A percentile compares a stretch with the other conserved stretches of the same genome.
phyloP scores from a whole-genome alignment of 2,888 invertebrate species.

The Rhaphigaster nebulosa region DNA sequence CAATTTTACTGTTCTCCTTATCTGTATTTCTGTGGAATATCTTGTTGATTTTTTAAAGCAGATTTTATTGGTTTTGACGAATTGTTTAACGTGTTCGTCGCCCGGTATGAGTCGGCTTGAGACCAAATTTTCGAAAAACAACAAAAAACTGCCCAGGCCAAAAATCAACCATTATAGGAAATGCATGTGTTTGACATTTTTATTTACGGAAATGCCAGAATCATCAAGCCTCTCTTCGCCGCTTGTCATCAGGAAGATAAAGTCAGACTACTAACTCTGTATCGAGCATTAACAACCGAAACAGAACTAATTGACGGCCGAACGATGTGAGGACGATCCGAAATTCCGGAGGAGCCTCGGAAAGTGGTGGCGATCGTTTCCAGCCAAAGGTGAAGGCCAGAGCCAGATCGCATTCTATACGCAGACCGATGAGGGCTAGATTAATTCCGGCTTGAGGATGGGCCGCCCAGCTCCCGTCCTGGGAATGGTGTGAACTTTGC shows the following conservation, averaged over 20 bases:
- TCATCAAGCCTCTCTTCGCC: background rate
- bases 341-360: background rate
- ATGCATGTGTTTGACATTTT: no score
- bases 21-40: no score
- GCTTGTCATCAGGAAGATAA: background rate
- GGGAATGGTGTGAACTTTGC: constrained; percentile 40
- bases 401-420: constrained; percentile 25
- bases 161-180: no score
- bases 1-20: no score
- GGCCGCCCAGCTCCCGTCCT: background rate
- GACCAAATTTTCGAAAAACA: no score
- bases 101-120: no score
- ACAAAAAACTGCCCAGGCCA: no score
- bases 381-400: constrained; percentile 26
- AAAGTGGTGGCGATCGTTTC: background rate
- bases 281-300: background rate
- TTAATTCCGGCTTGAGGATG: background rate
- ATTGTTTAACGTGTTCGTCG: no score
- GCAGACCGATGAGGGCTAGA: background rate
- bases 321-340: background rate
- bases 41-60: no score
- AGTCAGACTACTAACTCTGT: background rate
- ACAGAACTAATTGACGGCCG: background rate
- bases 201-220: background rate
- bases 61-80: no score